Conservation (phyloP, 2,888 invertebrate species). For the Stenchaetothrips biformis region DNA sequence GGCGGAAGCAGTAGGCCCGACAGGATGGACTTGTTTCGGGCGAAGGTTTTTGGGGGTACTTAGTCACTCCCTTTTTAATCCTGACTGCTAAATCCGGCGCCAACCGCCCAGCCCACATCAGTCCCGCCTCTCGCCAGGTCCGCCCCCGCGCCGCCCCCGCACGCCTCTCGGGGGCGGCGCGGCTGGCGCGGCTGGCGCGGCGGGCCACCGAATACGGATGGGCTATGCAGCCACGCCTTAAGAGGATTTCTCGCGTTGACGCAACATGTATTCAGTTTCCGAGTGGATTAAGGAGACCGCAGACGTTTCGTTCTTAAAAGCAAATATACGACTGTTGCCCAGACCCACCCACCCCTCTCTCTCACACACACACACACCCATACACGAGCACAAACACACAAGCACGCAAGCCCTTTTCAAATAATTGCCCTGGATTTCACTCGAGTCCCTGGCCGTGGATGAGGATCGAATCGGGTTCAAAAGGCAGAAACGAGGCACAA, state of each 20-base stretch:
- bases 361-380: background rate
- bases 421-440: background rate
- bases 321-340: constrained; percentile 18
- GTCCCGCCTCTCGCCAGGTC: background rate
- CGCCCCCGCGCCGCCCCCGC: background rate
- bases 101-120: background rate
- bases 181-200: background rate
- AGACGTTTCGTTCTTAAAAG: constrained; percentile 25
- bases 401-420: background rate
- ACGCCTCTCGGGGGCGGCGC: background rate
- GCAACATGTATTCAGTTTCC: constrained; percentile 23
- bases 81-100: constrained; percentile 12
- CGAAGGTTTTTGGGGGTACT: constrained; percentile 19
- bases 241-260: constrained; percentile 24
- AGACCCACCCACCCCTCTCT: background rate
- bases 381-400: background rate
- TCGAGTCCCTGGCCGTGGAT: too few species aligned
- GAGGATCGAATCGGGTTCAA: too few species aligned
- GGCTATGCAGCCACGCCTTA: constrained; percentile 6
- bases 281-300: constrained; percentile 24
- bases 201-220: constrained; percentile 9
- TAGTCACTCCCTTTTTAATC: constrained; percentile 25
- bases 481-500: too few species aligned
- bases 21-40: background rate
- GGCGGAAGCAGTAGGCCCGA: background rate